phyloP scores from a whole-genome alignment of 2,888 invertebrate species.

The Baronia brevicornis region DNA sequence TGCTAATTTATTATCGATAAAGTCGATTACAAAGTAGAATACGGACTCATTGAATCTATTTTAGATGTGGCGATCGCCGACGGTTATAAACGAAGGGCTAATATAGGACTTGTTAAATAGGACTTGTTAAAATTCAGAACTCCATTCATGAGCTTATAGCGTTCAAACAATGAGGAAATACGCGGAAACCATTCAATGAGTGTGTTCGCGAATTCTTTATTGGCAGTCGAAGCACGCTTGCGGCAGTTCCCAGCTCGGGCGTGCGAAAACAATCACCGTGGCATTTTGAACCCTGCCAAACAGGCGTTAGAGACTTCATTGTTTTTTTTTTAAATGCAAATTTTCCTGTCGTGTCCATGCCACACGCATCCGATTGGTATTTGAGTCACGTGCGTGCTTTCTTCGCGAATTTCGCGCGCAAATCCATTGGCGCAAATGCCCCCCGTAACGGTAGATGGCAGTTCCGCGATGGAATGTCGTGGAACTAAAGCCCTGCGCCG shows the following conservation, averaged over 20 bases:
- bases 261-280: constrained; percentile 29
- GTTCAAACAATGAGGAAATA: constrained; percentile 67
- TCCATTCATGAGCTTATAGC: constrained; percentile 58
- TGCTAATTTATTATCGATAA: constrained; percentile 16
- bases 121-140: constrained; percentile 52
- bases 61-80: constrained; percentile 2
- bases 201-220: constrained; percentile 65
- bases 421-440: constrained; percentile 50
- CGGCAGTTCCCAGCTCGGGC: constrained; percentile 51
- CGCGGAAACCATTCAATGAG: constrained; percentile 60
- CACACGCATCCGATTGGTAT: constrained; percentile 47
- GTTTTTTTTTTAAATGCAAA: constrained; percentile 19
- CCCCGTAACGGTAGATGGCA: constrained; percentile 62
- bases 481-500: constrained; percentile 23
- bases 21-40: constrained; percentile 13
- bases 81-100: constrained; percentile 5
- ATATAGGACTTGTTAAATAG: constrained; percentile 15
- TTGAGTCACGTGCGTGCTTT: constrained; percentile 67
- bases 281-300: constrained; percentile 39
- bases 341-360: constrained; percentile 25
- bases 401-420: constrained; percentile 69
- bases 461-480: constrained; percentile 57
- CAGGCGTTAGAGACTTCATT: constrained; percentile 28
- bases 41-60: constrained; percentile 9
- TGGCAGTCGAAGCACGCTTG: constrained; percentile 53